Base-by-base conservation (phyloP, 2,888 invertebrate species). In the Hirtodrosophila trivittata region DNA sequence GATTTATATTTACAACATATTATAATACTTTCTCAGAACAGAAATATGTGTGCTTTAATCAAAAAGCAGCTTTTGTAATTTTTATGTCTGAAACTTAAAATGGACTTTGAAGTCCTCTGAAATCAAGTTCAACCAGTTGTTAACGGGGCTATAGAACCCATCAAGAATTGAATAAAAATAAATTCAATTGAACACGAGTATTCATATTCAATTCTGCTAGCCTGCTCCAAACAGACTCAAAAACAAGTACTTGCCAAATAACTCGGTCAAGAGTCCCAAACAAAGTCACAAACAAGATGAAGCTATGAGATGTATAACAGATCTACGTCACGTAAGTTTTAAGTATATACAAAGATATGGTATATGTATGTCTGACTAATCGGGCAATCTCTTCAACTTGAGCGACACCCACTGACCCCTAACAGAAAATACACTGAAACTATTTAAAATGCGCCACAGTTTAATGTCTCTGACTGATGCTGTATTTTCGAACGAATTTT, bases 361-460 rank as follows among this genome's bases (percentile, higher is more conserved):
- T 12, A 14, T 28, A 28, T 50, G 16, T 12, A 42, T 30, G 25
- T 21, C 18, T 21, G 18, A 21, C 18, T 21, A 21, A 21, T 21
- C 18, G 18, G 18, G 18, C 5, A 21, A 21, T 3, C 18, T 21
- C 18, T 21, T 28, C 21, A 54, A 30, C 6, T 45, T 8, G 32
- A 41, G n/a, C 45, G 5, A 12, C 55, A 46, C 39, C 39, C 46
- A 55, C 41, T 14, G 42, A 35, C 9, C 16, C 30, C 25, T 26
- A 9, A 3, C 12, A 9, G 3, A 26, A 38, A 14, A 10, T 30
- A 51, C 21, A 42, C 16, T 32, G 42, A 25, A 45, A 49, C 32
- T 35, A 12, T 59, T 65, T 52, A 28, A 58, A 68, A 35, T 46
- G 43, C 13, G 7, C n/a, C 8, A 21, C 30, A 42, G 42, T 8